Base-by-base conservation (phyloP, 2,113 vertebrate species). In the Labeo rohita region DNA sequence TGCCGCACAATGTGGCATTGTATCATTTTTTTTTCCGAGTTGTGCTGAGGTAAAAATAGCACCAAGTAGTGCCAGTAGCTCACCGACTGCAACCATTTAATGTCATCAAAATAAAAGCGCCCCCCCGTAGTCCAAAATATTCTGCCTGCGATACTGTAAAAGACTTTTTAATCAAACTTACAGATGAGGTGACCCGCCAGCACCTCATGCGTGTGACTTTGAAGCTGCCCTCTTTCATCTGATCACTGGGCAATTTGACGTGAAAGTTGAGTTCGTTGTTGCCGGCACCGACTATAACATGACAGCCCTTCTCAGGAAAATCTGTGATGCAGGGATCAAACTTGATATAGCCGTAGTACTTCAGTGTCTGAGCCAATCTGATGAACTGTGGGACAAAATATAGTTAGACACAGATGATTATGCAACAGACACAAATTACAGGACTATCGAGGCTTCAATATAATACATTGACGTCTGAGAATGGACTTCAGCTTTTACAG, bases 211-310 rank as follows among this genome's bases (percentile, higher is more conserved):
- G 98, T 0, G 98, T 99, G 85, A 99, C 98, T 92, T 99, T 99
- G 95, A 99, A 99, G 92, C 98, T 99, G 56, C 98, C 98, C 90
- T 99, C 98, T 66, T 99, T 99, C 92, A 98, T 96, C 88, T 99
- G 98, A 43, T 99, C 97, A 0, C 88, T 99, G 11, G 98, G 98
- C 70, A 99, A 94, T 90, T 97, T 97, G 91, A 99, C 96, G 87
- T 99, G 98, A 91, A 99, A 99, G 94, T 98, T 99, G 91, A 99
- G 97, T 90, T 99, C 98, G 1, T 97, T 99, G 95, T 98, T 99
- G 88, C 98, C 98, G 0, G 98, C 98, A 0, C 97, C 97, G 86
- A 99, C 98, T 0, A 99, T 96, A 21, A 99, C 98, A 0, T 99
- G 97, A 91, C 98, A 99, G 23, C 97, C 97, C 90, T 98, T 98